These are phyloP conservation scores for Thaumetopoea pityocampa DNA, from an alignment of 1,140 invertebrate genomes.

Conservation along the genomic window DNA sequence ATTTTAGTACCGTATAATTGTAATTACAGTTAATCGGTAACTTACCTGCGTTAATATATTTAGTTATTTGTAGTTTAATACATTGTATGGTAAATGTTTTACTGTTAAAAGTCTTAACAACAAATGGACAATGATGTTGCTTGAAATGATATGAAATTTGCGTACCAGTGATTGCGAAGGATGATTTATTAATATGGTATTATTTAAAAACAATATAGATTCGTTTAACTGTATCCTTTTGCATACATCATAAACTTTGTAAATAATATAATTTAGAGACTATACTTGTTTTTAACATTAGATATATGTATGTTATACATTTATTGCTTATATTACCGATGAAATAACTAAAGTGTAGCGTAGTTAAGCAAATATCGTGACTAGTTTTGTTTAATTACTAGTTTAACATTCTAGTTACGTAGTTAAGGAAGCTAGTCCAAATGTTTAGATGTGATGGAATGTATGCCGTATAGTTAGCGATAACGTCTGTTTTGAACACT, in stretches of 20 bases:
- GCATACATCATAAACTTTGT: too few relatives aligned
- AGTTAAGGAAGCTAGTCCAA: constrained; percentile 75
- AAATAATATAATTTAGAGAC: constrained; percentile 40
- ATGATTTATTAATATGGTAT: too few relatives aligned
- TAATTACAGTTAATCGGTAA: constrained; percentile 14
- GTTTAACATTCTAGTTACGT: constrained; percentile 59
- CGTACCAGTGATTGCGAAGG: constrained; percentile 7
- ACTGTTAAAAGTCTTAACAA: constrained; percentile 5
- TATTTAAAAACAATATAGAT: too few relatives aligned
- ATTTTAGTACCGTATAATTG: constrained; percentile 34
- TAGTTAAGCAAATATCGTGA: constrained; percentile 52
- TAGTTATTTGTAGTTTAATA: too few relatives aligned
- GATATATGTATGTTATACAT: constrained; percentile 40
- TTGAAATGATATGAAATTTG: constrained; percentile 5
- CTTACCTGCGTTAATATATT: constrained; percentile 19
- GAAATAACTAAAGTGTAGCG: constrained; percentile 39
- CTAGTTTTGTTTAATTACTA: constrained; percentile 73
- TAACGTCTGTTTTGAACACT: constrained; percentile 48
- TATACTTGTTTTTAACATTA: constrained; percentile 36
- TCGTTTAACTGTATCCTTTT: too few relatives aligned
- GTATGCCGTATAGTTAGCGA: constrained; percentile 61
- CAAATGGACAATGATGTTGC: constrained; percentile 6
- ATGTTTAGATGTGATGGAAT: constrained; percentile 67
- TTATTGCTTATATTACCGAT: constrained; percentile 44
- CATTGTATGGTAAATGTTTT: too few relatives aligned